These are phyloP conservation scores for Coelinius sp. DNA, from an alignment of 2,888 invertebrate species.

Conservation along the genomic window DNA sequence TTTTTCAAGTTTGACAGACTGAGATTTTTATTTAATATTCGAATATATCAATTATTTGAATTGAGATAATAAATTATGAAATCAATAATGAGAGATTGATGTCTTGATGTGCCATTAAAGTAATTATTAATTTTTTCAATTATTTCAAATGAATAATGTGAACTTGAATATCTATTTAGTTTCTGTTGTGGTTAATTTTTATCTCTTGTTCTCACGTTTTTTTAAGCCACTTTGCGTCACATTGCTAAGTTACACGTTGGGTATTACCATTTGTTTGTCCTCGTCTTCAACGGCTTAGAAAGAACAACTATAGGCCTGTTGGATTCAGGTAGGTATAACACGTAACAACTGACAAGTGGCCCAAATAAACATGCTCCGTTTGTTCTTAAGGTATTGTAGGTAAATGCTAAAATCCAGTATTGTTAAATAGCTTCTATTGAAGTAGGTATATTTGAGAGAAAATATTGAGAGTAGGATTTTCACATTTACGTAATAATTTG, in stretches of 20 bases:
- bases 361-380: slow-evolving; percentile 23
- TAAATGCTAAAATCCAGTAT: background rate
- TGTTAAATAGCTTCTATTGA: background rate
- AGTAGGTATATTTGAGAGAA: background rate
- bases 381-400: background rate
- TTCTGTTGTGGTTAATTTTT: slow-evolving; percentile 7
- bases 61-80: background rate
- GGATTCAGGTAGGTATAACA: slow-evolving; percentile 38
- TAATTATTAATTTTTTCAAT: background rate
- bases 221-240: slow-evolving; percentile 36
- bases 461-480: background rate
- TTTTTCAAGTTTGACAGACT: background rate
- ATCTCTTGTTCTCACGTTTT: slow-evolving; percentile 34
- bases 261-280: slow-evolving; percentile 17
- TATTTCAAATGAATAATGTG: background rate
- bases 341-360: slow-evolving; percentile 38
- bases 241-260: slow-evolving; percentile 32
- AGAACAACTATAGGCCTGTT: slow-evolving; percentile 2
- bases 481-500: background rate
- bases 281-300: slow-evolving; percentile 17
- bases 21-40: too few relatives aligned
- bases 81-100: background rate
- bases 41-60: background rate
- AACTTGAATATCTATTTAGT: background rate
- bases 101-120: background rate